Base-by-base conservation (phyloP, 2,888 invertebrate species). In the Polymixis flavicincta region DNA sequence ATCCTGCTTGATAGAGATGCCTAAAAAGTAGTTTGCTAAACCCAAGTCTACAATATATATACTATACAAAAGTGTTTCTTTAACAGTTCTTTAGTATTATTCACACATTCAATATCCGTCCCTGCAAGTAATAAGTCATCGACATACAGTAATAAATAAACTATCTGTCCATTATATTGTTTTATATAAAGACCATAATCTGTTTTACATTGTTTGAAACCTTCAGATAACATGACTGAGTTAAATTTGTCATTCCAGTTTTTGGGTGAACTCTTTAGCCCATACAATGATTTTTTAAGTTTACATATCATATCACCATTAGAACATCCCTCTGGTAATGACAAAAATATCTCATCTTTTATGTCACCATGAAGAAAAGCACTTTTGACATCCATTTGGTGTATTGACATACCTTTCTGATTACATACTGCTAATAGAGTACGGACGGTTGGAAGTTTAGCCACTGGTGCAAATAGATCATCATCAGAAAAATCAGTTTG, bases 301-400 rank as follows among this genome's bases (percentile, higher is more conserved):
- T 61, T 59, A 59, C 59, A 59, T 59, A 59, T 11, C 59, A 59
- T 59, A 28, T 28, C 32, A 19, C 28, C 28, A 19, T 42, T 50
- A 65, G 45, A 60, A 64, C 65, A 65, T 52, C 64, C 64, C 45
- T 64, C 64, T 65, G 84, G 85, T 65, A 84, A 78, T 25, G 42
- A 71, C 22, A 85, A 32, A 61, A 77, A 84, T 17, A 86, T 68
- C 55, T 80, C 71, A 55, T 80, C 80, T 50, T 80, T 72, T n/a
- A 85, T 78, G 8, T 81, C 68, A 11, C 79, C 82, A 78, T 83
- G 71, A 32, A 81, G 70, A 70, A 85, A 85, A 2, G 84, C 84
- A 22, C 84, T 76, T 48, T 66, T 74, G 2, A 81, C 84, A 83
- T 84, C 64, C 64, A 64, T 64, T 64, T 64, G 64, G 17, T 64